Conservation (phyloP, 2,888 invertebrate species). For the Acanthosepion lycidas region DNA sequence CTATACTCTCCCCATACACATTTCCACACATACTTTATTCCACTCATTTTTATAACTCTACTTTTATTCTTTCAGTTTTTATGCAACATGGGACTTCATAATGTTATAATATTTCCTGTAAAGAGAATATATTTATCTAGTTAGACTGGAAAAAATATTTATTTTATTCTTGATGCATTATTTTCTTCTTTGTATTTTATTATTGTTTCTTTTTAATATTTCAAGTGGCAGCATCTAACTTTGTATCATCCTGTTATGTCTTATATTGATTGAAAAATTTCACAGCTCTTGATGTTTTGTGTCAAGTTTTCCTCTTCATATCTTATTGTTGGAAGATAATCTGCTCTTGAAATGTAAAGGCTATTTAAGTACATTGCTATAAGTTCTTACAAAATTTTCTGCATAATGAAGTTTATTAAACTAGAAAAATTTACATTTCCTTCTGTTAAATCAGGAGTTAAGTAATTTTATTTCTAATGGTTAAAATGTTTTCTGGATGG, state of each 20-base stretch:
- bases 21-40: neutral
- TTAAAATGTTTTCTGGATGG: neutral
- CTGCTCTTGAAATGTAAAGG: neutral
- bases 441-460: neutral
- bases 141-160: neutral
- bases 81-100: neutral
- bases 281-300: neutral
- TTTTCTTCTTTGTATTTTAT: neutral
- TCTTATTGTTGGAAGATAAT: neutral
- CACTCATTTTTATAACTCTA: neutral
- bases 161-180: neutral
- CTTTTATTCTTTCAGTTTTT: neutral
- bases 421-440: neutral
- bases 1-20: neutral
- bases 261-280: neutral
- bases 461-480: neutral
- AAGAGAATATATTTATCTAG: neutral
- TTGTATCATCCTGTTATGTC: neutral
- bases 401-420: neutral
- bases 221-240: neutral
- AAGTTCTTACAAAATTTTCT: neutral
- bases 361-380: neutral
- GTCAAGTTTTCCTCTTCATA: neutral
- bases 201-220: neutral
- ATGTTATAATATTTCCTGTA: neutral